Conservation (phyloP, 2,797 vertebrate species). For the Ctenopoma multispine region DNA sequence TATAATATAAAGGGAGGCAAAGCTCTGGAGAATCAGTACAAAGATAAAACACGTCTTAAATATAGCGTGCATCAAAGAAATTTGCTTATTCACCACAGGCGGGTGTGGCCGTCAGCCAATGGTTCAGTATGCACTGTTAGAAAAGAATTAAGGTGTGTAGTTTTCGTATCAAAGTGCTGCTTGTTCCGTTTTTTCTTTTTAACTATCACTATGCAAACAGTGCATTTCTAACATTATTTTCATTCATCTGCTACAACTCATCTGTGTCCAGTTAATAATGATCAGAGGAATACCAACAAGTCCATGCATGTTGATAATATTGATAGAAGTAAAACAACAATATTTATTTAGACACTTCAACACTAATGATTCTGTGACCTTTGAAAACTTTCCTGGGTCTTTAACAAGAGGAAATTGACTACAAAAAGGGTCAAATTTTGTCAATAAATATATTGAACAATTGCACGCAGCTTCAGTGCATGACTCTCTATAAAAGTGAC, state of each 20-base stretch:
- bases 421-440: not conserved
- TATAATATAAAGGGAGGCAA: conserved; percentile 36
- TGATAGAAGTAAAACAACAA: not conserved
- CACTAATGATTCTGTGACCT: conserved; percentile 2
- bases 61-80: conserved; percentile 46
- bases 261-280: conserved; percentile 1
- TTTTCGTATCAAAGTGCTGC: conserved; percentile 23
- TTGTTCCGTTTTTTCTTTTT: conserved; percentile 27
- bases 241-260: not conserved
- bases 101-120: conserved; percentile 14
- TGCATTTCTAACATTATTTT: conserved; percentile 8
- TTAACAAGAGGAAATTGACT: not conserved
- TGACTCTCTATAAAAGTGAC: conserved; percentile 17
- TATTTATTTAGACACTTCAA: not conserved
- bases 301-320: not conserved
- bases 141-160: not conserved
- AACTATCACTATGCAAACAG: conserved; percentile 19
- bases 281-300: conserved; percentile 6
- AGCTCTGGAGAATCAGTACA: conserved; percentile 64
- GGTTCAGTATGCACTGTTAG: not conserved
- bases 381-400: conserved; percentile 1
- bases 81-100: conserved; percentile 33
- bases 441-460: conserved; percentile 20
- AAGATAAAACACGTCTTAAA: conserved; percentile 60
- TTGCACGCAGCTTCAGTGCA: not conserved